Conservation (phyloP, 2,113 vertebrate genomes). For the Neotragus pygmaeus region DNA sequence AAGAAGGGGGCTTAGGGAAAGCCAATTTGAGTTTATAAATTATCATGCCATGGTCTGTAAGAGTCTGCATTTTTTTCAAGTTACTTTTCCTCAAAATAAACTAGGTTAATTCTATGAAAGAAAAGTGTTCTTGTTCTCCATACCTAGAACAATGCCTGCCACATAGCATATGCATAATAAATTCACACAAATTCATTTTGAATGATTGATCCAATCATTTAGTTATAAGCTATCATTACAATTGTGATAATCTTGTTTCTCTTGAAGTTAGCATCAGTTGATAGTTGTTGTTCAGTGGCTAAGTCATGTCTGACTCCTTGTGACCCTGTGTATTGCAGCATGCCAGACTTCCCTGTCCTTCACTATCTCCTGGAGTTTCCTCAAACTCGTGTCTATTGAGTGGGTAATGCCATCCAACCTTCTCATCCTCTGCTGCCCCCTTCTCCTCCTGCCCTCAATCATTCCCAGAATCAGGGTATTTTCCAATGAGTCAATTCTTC, state of each 20-base stretch:
- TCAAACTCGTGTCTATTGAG: background rate
- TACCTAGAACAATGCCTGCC: background rate
- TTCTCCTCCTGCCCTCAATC: background rate
- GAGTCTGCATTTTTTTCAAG: background rate
- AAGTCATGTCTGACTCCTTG: background rate
- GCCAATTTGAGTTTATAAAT: background rate
- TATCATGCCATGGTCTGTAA: background rate
- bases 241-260: background rate
- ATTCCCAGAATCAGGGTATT: background rate
- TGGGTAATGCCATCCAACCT: background rate
- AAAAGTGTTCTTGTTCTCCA: background rate
- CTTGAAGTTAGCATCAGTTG: background rate
- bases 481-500: background rate
- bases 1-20: slow-evolving; percentile 8
- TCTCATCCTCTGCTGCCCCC: background rate
- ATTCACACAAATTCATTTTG: background rate
- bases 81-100: background rate
- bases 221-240: background rate
- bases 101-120: background rate
- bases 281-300: background rate
- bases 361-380: background rate
- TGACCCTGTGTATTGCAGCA: background rate
- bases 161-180: background rate
- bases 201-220: background rate
- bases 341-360: background rate